These are phyloP conservation scores for Pan paniscus DNA, from an alignment of 2,113 vertebrate species.

Conservation along the genomic window DNA sequence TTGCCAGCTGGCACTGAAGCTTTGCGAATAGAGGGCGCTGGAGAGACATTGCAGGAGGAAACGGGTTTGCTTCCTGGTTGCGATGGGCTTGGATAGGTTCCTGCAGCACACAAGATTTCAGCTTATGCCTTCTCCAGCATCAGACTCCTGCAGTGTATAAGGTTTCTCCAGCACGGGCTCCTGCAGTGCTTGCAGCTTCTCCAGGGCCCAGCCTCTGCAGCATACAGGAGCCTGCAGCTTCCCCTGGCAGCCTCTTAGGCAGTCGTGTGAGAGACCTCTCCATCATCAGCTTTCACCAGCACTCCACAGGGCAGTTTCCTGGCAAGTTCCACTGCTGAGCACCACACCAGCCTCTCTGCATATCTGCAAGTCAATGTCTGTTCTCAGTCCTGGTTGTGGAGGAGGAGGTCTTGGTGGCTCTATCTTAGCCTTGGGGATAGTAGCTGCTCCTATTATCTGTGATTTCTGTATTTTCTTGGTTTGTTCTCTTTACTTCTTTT, in stretches of 20 bases:
- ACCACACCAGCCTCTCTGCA: background rate
- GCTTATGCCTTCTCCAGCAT: background rate
- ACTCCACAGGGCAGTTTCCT: background rate
- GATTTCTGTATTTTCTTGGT: background rate
- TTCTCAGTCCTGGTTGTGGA: background rate
- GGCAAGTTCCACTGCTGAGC: background rate
- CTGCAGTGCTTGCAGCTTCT: background rate
- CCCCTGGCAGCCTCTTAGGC: background rate
- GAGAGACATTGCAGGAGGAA: background rate
- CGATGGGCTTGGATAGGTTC: background rate
- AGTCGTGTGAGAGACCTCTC: background rate
- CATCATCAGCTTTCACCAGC: background rate
- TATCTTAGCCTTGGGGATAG: background rate
- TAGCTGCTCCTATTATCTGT: background rate
- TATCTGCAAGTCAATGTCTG: background rate
- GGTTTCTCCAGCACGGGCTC: background rate
- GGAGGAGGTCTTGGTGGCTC: background rate
- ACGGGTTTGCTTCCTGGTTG: background rate
- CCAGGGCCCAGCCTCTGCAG: background rate
- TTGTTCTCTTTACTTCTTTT: background rate
- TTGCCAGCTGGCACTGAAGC: background rate
- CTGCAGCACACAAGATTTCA: background rate
- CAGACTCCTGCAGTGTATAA: background rate
- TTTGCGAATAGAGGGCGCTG: background rate
- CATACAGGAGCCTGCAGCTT: background rate